Percentiles rank a stretch among this genome's conserved stretches.
phyloP scores from a whole-genome alignment of 2,888 invertebrate species.

The Drosophila greeni region DNA sequence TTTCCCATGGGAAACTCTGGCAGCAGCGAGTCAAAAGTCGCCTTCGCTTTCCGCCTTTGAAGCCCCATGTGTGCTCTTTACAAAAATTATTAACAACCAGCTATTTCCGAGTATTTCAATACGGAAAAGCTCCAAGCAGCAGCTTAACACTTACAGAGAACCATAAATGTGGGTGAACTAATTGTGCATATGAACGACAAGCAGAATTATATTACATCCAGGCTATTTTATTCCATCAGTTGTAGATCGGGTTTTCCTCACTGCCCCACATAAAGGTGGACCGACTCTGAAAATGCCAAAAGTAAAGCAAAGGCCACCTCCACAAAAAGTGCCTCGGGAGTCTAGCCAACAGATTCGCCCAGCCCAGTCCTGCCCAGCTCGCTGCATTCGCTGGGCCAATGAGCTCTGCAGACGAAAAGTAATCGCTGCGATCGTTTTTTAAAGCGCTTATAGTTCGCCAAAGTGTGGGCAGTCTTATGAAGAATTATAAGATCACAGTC shows the following conservation, averaged over 20 bases:
- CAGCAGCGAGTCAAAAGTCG: conserved; percentile 1
- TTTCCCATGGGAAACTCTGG: conserved; percentile 35
- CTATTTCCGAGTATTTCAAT: neutral
- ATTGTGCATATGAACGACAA: neutral
- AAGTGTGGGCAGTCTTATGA: conserved; percentile 36
- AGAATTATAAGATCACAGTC: conserved; percentile 14
- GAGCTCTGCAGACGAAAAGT: conserved; percentile 29
- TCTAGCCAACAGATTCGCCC: conserved; percentile 33
- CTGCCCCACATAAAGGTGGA: conserved; percentile 34
- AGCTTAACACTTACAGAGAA: neutral
- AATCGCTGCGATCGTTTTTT: conserved; percentile 45
- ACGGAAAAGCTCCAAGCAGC: neutral
- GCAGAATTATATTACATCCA: conserved; percentile 1
- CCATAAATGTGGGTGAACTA: neutral
- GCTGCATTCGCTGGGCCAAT: conserved; percentile 17
- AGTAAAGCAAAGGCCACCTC: conserved; percentile 48
- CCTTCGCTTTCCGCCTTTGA: conserved; percentile 20
- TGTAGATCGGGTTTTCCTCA: conserved; percentile 1
- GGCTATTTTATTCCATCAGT: conserved; percentile 1
- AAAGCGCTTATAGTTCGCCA: conserved; percentile 24
- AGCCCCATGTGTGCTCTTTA: conserved; percentile 5
- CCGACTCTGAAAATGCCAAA: conserved; percentile 51
- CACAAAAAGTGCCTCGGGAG: conserved; percentile 1
- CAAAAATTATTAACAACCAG: neutral
- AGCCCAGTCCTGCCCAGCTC: conserved; percentile 42